Base-by-base conservation (phyloP, 1,140 invertebrate genomes). In the Sycophaga agraensis region DNA sequence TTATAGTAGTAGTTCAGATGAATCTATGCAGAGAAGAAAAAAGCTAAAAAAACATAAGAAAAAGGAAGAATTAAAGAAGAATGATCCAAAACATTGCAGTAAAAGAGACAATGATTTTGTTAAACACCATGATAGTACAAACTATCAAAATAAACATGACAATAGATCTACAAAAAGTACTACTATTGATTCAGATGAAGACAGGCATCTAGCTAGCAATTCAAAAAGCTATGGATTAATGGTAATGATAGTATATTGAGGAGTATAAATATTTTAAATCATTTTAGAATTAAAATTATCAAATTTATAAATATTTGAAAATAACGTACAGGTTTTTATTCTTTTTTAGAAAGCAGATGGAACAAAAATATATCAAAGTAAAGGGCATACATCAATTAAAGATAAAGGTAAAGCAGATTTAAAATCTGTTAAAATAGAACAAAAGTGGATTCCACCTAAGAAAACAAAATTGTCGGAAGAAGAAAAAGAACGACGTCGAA, bases 401-500 rank as follows among this genome's bases (percentile, higher is more conserved):
- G 59, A 63, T 34, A 14, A 49, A 62, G 48, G 51, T 8, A 70
- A 73, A 66, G 39, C 22, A 60, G 51, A 51, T 40, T 12, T 26
- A 31, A 64, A 57, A 54, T 24, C 37, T 21, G 62, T 22, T 40
- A 70, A 68, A 43, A 71, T 65, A 43, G 67, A 73, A 63, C 63
- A 74, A 54, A 73, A 75, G 66, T 78, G 71, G 62, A 59, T 77
- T 4, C 71, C 73, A 65, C 67, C 66, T 6, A 74, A 73, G 61
- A 67, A 74, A 63, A 73, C 80, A 51, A 77, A 74, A 71, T 65
- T 91, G 45, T 82, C 83, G 16, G 86, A 88, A 63, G 83, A 86
- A 65, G 92, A 95, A 73, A 89, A 87, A 65, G 87, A 92, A 71
- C 81, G 80, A 43, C 82, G 82, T 55, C 76, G 91, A 59, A 81